phyloP scores from a whole-genome alignment of 2,888 invertebrate genomes.

The Odiellus spinosus region DNA sequence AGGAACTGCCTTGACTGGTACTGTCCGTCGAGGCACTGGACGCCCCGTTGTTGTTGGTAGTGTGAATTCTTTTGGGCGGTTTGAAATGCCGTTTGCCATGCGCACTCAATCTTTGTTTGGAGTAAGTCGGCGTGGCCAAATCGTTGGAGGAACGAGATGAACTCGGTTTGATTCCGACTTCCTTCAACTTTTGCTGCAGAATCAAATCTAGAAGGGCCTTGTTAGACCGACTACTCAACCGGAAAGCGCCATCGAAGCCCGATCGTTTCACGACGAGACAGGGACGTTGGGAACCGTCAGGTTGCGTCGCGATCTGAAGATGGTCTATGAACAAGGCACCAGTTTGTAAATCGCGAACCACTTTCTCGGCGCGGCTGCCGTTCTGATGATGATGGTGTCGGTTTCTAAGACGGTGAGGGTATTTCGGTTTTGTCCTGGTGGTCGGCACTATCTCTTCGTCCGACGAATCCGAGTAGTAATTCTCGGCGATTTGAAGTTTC shows the following conservation, averaged over 20 bases:
- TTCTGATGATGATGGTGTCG: conserved; percentile 16
- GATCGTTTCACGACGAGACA: conserved; percentile 6
- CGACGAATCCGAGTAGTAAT: conserved; percentile 68
- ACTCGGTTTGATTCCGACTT: conserved; percentile 4
- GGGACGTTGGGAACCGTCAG: conserved; percentile 3
- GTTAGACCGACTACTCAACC: conserved; percentile 11
- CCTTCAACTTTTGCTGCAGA: conserved; percentile 16
- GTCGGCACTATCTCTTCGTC: conserved; percentile 41
- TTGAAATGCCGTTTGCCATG: conserved; percentile 12
- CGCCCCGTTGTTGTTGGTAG: conserved; percentile 10
- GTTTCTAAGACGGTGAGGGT: conserved; percentile 26
- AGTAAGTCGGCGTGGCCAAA: conserved; percentile 5
- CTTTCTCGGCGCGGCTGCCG: conserved; percentile 36
- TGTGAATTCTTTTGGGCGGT: conserved; percentile 9
- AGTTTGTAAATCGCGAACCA: conserved; percentile 36
- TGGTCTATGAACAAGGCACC: conserved; percentile 34
- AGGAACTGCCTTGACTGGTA: conserved; percentile 4
- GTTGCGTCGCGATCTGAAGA: conserved; percentile 9
- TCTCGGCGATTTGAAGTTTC: conserved; percentile 68
- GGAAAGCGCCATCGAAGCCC: conserved; percentile 4
- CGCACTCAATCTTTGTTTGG: conserved; percentile 5
- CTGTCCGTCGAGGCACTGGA: too few species aligned
- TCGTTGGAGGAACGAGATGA: conserved; percentile 1
- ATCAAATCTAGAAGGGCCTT: conserved; percentile 16
- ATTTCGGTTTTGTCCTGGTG: conserved; percentile 28